Base-by-base conservation (phyloP, 1,140 invertebrate species). In the Diorhabda elongata region DNA sequence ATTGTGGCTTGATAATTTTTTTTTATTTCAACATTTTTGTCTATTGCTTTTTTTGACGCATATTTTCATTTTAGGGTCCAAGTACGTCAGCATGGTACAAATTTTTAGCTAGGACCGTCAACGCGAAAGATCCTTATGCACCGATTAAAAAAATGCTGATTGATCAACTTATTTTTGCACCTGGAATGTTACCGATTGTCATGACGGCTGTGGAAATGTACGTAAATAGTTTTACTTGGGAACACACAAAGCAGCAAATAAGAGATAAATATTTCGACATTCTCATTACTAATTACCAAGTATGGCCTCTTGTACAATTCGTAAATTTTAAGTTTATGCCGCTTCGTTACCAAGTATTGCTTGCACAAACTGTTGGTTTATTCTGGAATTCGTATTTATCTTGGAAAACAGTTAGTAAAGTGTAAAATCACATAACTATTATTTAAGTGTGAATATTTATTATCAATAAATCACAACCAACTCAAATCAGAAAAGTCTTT, bases 331-430 rank as follows among this genome's bases (percentile, higher is more conserved):
- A 89, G 64, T 83, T 92, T 74, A 83, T 94, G 58, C 93, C 94
- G 47, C 79, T 95, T 3, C 84, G 90, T 44, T 91, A 93, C 82
- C 90, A 94, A 84, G 89, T 95, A 56, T 77, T 95, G 59, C 81
- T 93, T 74, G 91, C 90, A 6, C 94, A 96, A 81, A 77, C 82
- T n/a, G 86, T 96, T 61, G 91, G 93, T 45, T 72, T 96, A 4
- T 83, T 92, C 74, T 97, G 94, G 94, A 96, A 96, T 79, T 89
- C 86, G 58, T 93, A 92, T 78, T 77, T 94, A 58, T 89, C 90
- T 5, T 91, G 88, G 84, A 90, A 88, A 81, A 87, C 89, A 8
- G 44, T 52, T n/a, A 64, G 45, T 42, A 62, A 3, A 42, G 3
- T 5, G 4, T 3, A 62, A 2, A 60, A 26, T 26, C 26, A 26